These are phyloP conservation scores for Orientallactaga sibirica DNA, from an alignment of 2,797 vertebrate species.

Conservation along the genomic window DNA sequence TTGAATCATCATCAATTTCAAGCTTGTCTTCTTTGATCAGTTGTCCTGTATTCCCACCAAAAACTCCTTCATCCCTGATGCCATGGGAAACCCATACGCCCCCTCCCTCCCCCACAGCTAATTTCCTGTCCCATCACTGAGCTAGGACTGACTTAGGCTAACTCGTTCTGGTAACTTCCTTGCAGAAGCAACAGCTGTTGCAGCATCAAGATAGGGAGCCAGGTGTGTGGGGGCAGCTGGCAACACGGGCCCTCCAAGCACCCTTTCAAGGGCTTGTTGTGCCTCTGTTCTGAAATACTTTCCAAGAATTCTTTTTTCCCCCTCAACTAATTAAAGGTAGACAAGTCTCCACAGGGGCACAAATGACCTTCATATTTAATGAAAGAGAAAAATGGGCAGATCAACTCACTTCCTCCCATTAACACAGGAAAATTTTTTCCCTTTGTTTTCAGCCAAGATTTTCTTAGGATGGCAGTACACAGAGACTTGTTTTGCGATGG, in stretches of 20 bases:
- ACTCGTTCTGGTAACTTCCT: not conserved
- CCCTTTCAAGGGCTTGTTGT: not conserved
- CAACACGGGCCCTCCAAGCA: not conserved
- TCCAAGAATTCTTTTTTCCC: conserved; percentile 32
- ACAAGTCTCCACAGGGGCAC: not conserved
- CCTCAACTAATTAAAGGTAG: not conserved
- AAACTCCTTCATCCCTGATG: conserved; percentile 25
- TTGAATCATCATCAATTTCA: conserved; percentile 67
- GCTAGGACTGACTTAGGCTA: not conserved
- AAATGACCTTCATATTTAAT: not conserved
- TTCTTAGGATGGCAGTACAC: not conserved
- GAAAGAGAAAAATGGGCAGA: not conserved
- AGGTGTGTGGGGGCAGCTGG: not conserved
- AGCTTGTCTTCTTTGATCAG: conserved; percentile 71
- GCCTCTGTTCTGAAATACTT: conserved; percentile 44
- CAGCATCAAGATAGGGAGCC: not conserved
- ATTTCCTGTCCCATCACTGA: conserved; percentile 39
- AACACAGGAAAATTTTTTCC: not conserved
- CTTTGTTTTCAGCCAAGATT: not conserved
- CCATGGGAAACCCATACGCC: not conserved
- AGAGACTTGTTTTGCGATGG: not conserved
- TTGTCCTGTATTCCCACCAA: not conserved
- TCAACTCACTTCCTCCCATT: not conserved
- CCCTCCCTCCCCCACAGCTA: not conserved
- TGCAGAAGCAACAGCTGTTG: not conserved